phyloP scores from a whole-genome alignment of 37 sponge, comb jelly and placozoan species.

The Ianthella basta region DNA sequence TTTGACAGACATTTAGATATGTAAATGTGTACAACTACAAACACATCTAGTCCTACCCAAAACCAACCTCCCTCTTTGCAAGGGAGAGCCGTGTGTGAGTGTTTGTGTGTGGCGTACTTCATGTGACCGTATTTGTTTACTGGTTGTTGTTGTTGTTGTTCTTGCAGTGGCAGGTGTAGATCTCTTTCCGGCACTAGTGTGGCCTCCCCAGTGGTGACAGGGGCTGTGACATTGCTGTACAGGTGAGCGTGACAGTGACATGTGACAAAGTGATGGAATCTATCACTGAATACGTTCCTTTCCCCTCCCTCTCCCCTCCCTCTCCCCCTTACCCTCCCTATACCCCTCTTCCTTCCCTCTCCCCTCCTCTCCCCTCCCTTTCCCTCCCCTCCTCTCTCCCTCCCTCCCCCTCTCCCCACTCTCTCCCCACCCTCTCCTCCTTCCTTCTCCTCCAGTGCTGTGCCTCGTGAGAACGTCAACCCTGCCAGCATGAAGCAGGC shows the following conservation, averaged over 20 bases:
- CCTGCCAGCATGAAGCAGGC: conserved; percentile 99
- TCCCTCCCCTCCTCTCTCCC: no score
- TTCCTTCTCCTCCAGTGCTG: conserved; percentile 57
- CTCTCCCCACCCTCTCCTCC: no score
- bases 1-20: no score
- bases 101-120: background rate
- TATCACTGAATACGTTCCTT: background rate
- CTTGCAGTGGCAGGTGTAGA: conserved; percentile 79
- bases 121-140: background rate
- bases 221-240: conserved; percentile 89
- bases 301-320: background rate
- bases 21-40: no score
- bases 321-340: no score
- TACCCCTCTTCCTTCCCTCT: no score
- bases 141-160: conserved; percentile 10
- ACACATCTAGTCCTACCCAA: no score
- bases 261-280: background rate
- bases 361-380: no score
- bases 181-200: conserved; percentile 99
- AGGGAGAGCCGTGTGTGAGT: background rate
- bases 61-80: background rate
- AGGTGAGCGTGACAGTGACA: conserved; percentile 27
- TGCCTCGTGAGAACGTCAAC: conserved; percentile 66
- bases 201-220: conserved; percentile 98
- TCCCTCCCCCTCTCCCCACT: no score